Base-by-base conservation (phyloP, 2,113 vertebrate genomes). In the Uria lomvia region DNA sequence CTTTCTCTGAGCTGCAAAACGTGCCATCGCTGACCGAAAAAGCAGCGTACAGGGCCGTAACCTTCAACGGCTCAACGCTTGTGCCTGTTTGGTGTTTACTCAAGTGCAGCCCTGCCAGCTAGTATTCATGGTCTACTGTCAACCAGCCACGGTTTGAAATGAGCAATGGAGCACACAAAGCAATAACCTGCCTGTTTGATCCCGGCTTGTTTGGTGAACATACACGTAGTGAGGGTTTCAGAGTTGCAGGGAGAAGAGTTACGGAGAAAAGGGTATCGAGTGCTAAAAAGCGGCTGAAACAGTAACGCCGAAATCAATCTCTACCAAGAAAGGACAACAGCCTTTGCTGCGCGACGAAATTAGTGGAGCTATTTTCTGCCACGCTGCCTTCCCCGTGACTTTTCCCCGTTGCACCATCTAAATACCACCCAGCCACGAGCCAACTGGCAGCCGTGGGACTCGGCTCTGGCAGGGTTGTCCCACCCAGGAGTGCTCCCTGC, bases 321-420 rank as follows among this genome's bases (percentile, higher is more conserved):
- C n/a, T 36, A 38, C 66, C 29, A 49, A 70, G 75, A 94, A 95
- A 87, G 89, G 90, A 88, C 92, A 85, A 45, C 60, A 94, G 80
- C 79, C 94, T 80, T 66, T 73, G 21, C 88, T 86, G 36, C 65
- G 71, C 14, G 90, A 92, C 4, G 1, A 67, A 96, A 59, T 55
- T 81, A 92, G 96, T 83, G 73, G 34, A 92, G 96, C 95, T 97
- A 94, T 94, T 96, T 96, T 96, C 93, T 97, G 91, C 95, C 81
- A 43, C 52, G 55, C 94, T 92, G n/a, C 94, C 93, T 93, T 94
- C 92, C 91, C 42, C 17, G 9, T 91, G 96, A 96, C 96, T 40
- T 97, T 74, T 87, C 43, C 67, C 59, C 1, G 0, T 96, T 96
- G 95, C 87, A 84, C 87, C 74, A 38, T 78, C 73, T 52, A 40